phyloP scores from a whole-genome alignment of 2,113 vertebrate genomes.

The Pterophyllum scalare region DNA sequence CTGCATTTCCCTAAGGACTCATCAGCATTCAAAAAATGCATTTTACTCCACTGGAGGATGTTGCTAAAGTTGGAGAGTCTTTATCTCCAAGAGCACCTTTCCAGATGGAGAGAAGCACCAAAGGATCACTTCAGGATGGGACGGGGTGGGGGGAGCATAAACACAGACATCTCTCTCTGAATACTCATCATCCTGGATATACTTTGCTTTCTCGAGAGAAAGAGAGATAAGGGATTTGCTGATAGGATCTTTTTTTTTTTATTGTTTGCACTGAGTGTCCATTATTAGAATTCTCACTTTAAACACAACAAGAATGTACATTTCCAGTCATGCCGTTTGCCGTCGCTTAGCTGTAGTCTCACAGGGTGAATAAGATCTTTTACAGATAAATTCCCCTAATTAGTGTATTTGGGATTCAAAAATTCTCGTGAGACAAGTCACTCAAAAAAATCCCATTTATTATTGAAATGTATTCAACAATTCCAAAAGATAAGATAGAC shows the following conservation, averaged over 20 bases:
- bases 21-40: conserved; percentile 53
- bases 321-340: conserved; percentile 38
- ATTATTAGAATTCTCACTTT: conserved; percentile 38
- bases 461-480: conserved; percentile 85
- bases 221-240: conserved; percentile 49
- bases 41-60: conserved; percentile 43
- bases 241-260: conserved; percentile 15
- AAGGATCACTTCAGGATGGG: conserved; percentile 38
- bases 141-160: conserved; percentile 17
- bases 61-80: conserved; percentile 60
- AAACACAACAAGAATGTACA: conserved; percentile 34
- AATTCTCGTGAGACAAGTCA: conserved; percentile 64
- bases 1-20: conserved; percentile 54
- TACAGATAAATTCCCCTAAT: conserved; percentile 49
- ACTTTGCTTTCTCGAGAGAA: conserved; percentile 49
- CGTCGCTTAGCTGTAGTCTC: conserved; percentile 29
- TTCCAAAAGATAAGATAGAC: conserved; percentile 82
- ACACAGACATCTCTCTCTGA: conserved; percentile 42
- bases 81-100: conserved; percentile 68
- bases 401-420: conserved; percentile 55
- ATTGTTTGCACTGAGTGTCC: conserved; percentile 45
- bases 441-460: conserved; percentile 84
- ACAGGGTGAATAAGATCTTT: conserved; percentile 31
- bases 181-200: conserved; percentile 49
- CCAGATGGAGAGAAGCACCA: conserved; percentile 44